Conservation (phyloP, 2,797 vertebrate species). For the Psittacula derbiana region DNA sequence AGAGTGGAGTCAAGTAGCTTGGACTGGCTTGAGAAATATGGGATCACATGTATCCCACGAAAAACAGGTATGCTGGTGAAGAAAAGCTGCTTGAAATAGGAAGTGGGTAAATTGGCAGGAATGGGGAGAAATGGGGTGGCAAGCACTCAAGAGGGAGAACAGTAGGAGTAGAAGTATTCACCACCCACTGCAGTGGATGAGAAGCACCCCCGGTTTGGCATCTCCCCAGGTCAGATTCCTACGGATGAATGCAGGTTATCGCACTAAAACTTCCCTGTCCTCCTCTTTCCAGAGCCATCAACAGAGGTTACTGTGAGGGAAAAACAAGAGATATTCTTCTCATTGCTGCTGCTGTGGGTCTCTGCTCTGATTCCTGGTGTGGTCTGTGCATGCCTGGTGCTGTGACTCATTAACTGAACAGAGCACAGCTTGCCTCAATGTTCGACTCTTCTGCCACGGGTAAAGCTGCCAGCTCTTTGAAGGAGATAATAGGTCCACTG, state of each 20-base stretch:
- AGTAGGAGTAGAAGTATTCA: not conserved
- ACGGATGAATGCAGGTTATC: rapidly evolving
- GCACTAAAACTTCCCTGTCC: rapidly evolving
- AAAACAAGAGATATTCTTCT: not conserved
- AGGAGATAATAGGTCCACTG: slow-evolving; percentile 15
- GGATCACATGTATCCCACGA: not conserved
- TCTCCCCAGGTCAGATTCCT: not conserved
- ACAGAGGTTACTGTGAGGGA: not conserved
- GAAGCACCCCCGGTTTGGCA: not conserved
- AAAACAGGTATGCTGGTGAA: not conserved
- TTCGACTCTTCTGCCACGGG: not conserved
- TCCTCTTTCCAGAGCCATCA: not conserved
- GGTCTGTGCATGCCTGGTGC: not conserved
- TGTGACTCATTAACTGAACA: not conserved
- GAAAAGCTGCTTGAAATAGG: not conserved
- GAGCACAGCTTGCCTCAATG: not conserved
- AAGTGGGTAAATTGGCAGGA: not conserved
- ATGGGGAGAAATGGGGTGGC: rapidly evolving
- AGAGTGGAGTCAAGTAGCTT: not conserved
- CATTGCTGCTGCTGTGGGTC: not conserved
- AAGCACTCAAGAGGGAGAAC: not conserved
- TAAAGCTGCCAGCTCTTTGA: slow-evolving; percentile 23
- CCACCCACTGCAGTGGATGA: rapidly evolving
- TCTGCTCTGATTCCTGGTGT: not conserved
- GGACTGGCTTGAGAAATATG: not conserved